phyloP scores from a whole-genome alignment of 2,888 invertebrate species.

The Carcina quercana region DNA sequence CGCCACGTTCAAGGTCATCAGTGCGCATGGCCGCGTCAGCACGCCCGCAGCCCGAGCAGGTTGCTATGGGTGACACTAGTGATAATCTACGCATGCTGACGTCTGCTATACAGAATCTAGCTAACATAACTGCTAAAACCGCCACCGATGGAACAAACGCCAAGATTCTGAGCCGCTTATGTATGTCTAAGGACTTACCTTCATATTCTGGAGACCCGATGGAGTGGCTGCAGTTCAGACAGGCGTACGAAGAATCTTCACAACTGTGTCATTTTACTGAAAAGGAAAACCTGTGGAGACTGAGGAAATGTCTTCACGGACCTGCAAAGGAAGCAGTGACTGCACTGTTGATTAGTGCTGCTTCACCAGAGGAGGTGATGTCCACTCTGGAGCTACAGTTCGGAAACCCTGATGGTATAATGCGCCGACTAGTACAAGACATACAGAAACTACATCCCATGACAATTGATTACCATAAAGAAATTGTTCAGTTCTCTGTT shows the following conservation, averaged over 20 bases:
- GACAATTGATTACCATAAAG: slow-evolving; percentile 15
- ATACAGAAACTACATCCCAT: slow-evolving; percentile 14
- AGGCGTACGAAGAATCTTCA: slow-evolving; percentile 20
- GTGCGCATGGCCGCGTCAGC: too few species aligned
- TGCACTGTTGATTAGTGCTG: slow-evolving; percentile 1
- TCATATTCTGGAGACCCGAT: slow-evolving; percentile 18
- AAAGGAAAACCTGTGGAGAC: slow-evolving; percentile 20
- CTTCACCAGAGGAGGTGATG: slow-evolving; percentile 1
- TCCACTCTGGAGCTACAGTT: slow-evolving; percentile 1
- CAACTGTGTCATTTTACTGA: slow-evolving; percentile 16
- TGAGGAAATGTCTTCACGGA: slow-evolving; percentile 20
- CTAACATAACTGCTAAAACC: too few species aligned
- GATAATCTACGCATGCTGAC: too few species aligned
- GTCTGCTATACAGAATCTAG: too few species aligned
- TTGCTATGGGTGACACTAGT: too few species aligned
- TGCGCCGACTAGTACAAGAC: slow-evolving; percentile 15
- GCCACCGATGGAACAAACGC: too few species aligned
- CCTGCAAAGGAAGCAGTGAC: slow-evolving; percentile 10
- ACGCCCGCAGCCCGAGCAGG: too few species aligned
- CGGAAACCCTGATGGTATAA: slow-evolving; percentile 15
- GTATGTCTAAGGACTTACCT: slow-evolving; percentile 17
- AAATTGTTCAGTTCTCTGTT: slow-evolving; percentile 17
- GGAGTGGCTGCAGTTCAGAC: slow-evolving; percentile 22
- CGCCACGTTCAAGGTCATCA: too few species aligned
- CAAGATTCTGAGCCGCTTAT: slow-evolving; percentile 15